Conservation (phyloP, 2,888 invertebrate species). For the Drosophila lutescens region DNA sequence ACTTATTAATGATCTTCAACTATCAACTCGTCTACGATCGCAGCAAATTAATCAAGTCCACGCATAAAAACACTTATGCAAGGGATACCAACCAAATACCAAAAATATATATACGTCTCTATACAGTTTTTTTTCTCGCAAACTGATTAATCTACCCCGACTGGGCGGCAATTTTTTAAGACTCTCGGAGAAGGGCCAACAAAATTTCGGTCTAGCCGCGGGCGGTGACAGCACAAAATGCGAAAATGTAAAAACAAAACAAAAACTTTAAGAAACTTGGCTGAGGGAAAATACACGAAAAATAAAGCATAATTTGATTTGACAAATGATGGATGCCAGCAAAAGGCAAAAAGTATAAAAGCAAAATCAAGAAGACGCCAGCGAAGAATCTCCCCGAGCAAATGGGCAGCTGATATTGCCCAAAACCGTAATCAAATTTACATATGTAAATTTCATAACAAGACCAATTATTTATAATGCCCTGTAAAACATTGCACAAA, state of each 20-base stretch:
- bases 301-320: conserved; percentile 34
- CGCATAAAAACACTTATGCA: conserved; percentile 22
- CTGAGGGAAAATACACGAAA: conserved; percentile 27
- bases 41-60: conserved; percentile 40
- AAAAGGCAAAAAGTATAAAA: conserved; percentile 5
- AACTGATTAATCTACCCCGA: conserved; percentile 61
- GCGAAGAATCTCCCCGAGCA: conserved; percentile 16
- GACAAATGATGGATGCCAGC: conserved; percentile 51
- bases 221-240: conserved; percentile 45
- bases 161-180: conserved; percentile 28
- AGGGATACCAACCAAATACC: not conserved
- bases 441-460: conserved; percentile 58
- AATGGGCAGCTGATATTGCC: not conserved
- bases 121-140: conserved; percentile 4
- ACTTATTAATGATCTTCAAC: conserved; percentile 38
- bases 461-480: conserved; percentile 51
- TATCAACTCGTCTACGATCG: conserved; percentile 42
- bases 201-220: conserved; percentile 25
- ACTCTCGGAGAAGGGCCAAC: conserved; percentile 32
- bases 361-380: conserved; percentile 19
- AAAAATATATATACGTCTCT: conserved; percentile 9
- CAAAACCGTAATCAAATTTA: conserved; percentile 41
- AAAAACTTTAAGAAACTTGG: conserved; percentile 3
- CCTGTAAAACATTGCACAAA: conserved; percentile 53
- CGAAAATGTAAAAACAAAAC: conserved; percentile 23